A percentile compares a stretch with the other conserved stretches of the same genome.
Conservation (phyloP, 1,140 invertebrate species). For the Temnothorax curvispinosus region DNA sequence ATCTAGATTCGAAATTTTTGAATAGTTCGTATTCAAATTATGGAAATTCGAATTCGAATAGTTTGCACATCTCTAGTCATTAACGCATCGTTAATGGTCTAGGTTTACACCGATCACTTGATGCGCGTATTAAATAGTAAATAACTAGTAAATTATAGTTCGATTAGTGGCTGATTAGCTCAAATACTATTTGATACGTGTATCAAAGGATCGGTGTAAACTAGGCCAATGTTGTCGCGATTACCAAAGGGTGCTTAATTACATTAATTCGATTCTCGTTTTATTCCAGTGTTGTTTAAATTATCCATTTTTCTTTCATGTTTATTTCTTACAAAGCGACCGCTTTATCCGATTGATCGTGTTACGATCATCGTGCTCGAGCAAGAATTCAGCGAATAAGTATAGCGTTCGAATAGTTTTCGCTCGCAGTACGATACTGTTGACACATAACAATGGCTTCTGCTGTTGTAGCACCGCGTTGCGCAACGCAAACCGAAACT, state of each 20-base stretch:
- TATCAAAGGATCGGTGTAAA: too few relatives aligned
- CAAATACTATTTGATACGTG: too few relatives aligned
- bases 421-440: conserved; percentile 7
- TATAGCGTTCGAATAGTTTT: not conserved
- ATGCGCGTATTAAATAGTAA: too few relatives aligned
- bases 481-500: conserved; percentile 59
- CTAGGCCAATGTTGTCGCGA: not conserved
- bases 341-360: not conserved
- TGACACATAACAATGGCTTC: conserved; percentile 45
- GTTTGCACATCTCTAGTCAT: too few relatives aligned
- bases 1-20: too few relatives aligned
- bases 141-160: too few relatives aligned
- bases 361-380: not conserved
- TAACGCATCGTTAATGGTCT: too few relatives aligned
- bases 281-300: not conserved
- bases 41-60: too few relatives aligned
- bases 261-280: not conserved
- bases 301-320: not conserved
- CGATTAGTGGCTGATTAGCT: too few relatives aligned
- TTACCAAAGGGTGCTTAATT: not conserved
- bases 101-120: too few relatives aligned
- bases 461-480: conserved; percentile 47
- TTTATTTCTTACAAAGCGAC: not conserved
- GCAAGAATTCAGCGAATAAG: not conserved
- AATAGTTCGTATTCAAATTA: too few relatives aligned